Evolutionary conservation across 2,888 invertebrate genomes (phyloP), one percentile per base, ranked within the genome.

Genomic region (Callyntrura guangdongensis): DNA sequence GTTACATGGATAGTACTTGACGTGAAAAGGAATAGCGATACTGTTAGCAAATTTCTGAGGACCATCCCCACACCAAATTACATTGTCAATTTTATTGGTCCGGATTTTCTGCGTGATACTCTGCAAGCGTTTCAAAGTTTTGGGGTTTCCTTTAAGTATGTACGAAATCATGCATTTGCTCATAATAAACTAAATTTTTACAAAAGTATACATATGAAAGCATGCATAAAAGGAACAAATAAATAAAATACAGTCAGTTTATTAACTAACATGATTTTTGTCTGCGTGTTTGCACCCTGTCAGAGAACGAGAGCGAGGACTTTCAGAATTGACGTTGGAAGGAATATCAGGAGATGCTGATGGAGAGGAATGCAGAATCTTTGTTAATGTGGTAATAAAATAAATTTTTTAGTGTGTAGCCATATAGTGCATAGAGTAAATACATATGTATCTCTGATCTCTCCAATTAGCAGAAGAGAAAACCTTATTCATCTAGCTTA

Each of bases 51-150:
- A 14, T 22, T 77, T 11, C 56, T 91, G 12, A 69, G 25, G 6
- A 27, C 81, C 4, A 27, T 91, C 12, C 89, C 91, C 0, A 25
- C 20, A 6, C 79, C 86, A 47, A 86, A 89, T 20, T 89, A 86
- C 59, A 47, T 86, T 22, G 67, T 91, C 0, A 91, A 89, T 53
- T 89, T 81, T 83, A 69, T 86, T 0, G 89, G 91, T 12, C 47
- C 14, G 59, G 1, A 27, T 0, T 86, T 86, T 67, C 5, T 36
- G 20, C 22, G 53, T 22, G 36, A 14, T 11, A 17, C 11, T 4
- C 17, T 56, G 56, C n/a, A 79, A 0, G 4, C 9, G 25, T n/a
- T 27, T 27, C 53, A 79, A 72, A 27, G 9, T 14, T 20, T 11
- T 11, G 72, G 74, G 0, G 36, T 49, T 20, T 9, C 27, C 36